These are phyloP conservation scores for Mus musculus DNA, from an alignment of 2,113 vertebrate genomes.

Conservation along the genomic window DNA sequence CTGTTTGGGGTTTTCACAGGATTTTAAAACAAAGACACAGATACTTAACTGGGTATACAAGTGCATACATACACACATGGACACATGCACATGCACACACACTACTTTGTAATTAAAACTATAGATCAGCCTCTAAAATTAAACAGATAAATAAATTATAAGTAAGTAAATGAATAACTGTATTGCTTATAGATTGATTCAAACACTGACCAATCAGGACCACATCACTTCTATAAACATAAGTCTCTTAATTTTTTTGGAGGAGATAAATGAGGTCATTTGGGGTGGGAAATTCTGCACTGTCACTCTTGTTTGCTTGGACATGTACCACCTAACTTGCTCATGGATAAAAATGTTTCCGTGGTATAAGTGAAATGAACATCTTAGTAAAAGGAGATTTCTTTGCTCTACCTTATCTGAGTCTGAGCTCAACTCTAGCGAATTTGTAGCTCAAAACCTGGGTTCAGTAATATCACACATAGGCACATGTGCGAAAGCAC, in stretches of 20 bases:
- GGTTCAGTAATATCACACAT: neutral
- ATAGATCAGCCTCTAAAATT: neutral
- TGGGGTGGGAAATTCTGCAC: neutral
- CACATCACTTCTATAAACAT: neutral
- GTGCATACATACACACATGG: neutral
- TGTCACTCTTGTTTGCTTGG: neutral
- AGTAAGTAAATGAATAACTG: too few species aligned
- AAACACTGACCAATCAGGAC: too few species aligned
- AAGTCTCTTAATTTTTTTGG: neutral
- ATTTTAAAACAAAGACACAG: neutral
- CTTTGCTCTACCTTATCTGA: neutral
- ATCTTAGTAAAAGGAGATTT: too few species aligned
- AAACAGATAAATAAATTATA: too few species aligned
- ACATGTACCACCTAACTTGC: neutral
- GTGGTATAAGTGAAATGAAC: neutral
- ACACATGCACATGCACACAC: neutral
- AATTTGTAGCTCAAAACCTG: neutral
- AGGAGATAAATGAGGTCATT: neutral
- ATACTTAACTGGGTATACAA: neutral
- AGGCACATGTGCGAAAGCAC: neutral
- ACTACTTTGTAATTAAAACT: neutral
- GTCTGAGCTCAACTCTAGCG: neutral
- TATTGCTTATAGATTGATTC: neutral
- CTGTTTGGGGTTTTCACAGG: neutral
- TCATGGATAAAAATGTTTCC: neutral